Evolutionary conservation across 2,888 invertebrate genomes (phyloP).

Genomic region (Dione juno): DNA sequence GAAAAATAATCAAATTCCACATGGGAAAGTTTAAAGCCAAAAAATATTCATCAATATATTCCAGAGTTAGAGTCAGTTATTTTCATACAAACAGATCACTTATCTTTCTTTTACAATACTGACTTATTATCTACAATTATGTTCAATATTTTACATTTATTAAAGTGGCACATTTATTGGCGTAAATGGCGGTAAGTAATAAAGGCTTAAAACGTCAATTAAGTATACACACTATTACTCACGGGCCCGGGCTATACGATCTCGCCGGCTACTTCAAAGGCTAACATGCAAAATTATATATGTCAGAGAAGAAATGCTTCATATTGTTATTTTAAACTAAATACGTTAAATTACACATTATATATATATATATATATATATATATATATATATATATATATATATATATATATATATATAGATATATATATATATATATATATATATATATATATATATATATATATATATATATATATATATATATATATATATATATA

Average conservation of each 20-base stretch:
- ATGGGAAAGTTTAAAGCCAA: too few species aligned
- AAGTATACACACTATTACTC: constrained; percentile 55
- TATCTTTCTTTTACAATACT: neutral
- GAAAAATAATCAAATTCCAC: too few species aligned
- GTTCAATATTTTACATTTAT: constrained; percentile 17
- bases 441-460: too few species aligned
- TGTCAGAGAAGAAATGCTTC: neutral
- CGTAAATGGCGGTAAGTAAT: constrained; percentile 55
- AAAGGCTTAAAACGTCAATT: constrained; percentile 45
- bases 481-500: too few species aligned
- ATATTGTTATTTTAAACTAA: neutral
- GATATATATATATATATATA: too few species aligned
- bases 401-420: too few species aligned
- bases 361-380: too few species aligned
- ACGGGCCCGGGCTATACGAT: constrained; percentile 48
- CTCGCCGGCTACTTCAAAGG: constrained; percentile 51
- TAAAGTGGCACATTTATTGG: constrained; percentile 52
- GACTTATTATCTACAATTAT: constrained; percentile 2
- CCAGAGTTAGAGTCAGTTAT: neutral
- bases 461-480: too few species aligned
- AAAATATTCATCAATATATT: neutral
- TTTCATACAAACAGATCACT: neutral
- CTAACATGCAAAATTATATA: neutral
- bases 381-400: too few species aligned
- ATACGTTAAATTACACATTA: neutral